Base-by-base conservation (phyloP, 2,797 vertebrate species). In the Tolypeutes matacus region DNA sequence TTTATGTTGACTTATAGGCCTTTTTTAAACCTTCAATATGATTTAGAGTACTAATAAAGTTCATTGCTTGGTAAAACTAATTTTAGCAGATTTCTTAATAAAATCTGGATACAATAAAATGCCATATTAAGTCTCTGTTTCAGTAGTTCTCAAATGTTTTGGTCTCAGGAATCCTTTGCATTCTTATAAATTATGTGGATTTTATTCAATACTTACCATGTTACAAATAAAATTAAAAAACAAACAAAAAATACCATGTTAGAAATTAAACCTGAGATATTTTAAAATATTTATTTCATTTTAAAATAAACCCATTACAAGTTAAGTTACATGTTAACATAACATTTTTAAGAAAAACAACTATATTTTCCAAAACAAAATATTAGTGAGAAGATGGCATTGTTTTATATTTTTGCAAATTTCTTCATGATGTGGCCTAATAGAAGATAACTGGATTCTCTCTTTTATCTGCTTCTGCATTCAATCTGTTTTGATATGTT, bases 281-380 rank as follows among this genome's bases (percentile, higher is more conserved):
- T 84, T 83, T 10, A 46, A 93, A 39, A 51, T 58, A 53, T n/a
- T 36, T 73, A 23, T 64, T 31, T 83, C 25, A 51, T 34, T 86
- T 83, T 5, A 88, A 93, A 88, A 65, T 82, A 82, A 75, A 25
- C 36, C 34, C 27, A 76, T 27, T 77, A 77, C 42, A 65, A 20
- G 31, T 34, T 85, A 77, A 17, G 15, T 56, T 56, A 85, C 34
- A 39, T 72, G 11, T 42, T 72, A 56, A 56, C 53, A 56, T 56
- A 53, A 56, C 34, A 80, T 36, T 89, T 94, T 78, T 64, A 85
- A 56, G 53, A 64, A 94, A 94, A 89, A 69, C 49, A 93, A 78
- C 39, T n/a, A 8, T 46, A 85, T 80, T 90, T 90, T 90, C 23
- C 34, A 85, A 85, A 70, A 78, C 15, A 70, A 90, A 84, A 85